Percentiles rank a stretch among this genome's conserved stretches.
These are phyloP conservation scores for Argynnis bischoffii DNA, from an alignment of 2,888 invertebrate genomes.

Conservation along the genomic window DNA sequence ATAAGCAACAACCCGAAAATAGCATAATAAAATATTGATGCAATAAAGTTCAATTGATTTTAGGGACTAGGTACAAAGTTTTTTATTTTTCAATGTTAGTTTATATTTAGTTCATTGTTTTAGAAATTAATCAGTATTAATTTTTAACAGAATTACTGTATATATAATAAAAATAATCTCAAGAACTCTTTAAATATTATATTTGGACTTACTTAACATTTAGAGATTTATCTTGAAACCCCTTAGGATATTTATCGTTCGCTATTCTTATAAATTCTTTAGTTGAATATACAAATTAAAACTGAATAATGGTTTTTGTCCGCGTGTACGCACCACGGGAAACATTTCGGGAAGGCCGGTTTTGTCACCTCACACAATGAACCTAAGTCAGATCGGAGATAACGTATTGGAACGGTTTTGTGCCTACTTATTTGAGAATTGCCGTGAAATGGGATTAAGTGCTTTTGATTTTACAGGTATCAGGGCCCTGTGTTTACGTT, in stretches of 20 bases:
- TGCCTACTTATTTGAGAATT: slow-evolving; percentile 51
- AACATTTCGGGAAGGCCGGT: slow-evolving; percentile 46
- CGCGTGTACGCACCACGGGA: slow-evolving; percentile 42
- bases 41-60: neutral
- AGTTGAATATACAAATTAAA: slow-evolving; percentile 43
- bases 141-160: too few relatives aligned
- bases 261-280: slow-evolving; percentile 22
- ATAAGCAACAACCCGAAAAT: slow-evolving; percentile 2
- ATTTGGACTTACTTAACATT: too few relatives aligned
- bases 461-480: slow-evolving; percentile 18
- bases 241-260: slow-evolving; percentile 2
- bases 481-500: slow-evolving; percentile 14
- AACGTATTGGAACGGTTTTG: slow-evolving; percentile 38
- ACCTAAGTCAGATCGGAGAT: slow-evolving; percentile 44
- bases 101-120: too few relatives aligned
- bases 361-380: slow-evolving; percentile 45
- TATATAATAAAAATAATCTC: too few relatives aligned
- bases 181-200: too few relatives aligned
- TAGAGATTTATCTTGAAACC: neutral
- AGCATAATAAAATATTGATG: neutral
- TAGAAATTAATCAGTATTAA: too few relatives aligned
- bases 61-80: neutral
- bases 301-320: slow-evolving; percentile 32
- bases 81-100: too few relatives aligned
- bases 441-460: slow-evolving; percentile 52